Evolutionary conservation across 1,140 invertebrate species (phyloP).

Genomic region (Drosophila sp.): DNA sequence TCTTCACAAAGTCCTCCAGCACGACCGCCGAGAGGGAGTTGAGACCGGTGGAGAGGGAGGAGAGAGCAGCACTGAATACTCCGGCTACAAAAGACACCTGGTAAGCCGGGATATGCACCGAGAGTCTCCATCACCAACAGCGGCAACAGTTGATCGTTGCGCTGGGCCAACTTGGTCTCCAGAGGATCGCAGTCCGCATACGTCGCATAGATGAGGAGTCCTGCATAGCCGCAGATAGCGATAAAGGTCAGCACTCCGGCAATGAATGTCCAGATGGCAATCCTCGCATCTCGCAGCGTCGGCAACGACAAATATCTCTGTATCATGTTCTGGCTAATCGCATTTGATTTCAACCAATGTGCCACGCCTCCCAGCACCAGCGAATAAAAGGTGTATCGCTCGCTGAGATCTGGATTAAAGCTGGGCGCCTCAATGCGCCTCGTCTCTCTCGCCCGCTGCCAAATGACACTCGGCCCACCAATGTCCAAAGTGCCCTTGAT

Average conservation of each 20-base stretch:
- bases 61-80: conserved; percentile 94
- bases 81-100: conserved; percentile 94
- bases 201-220: conserved; percentile 93
- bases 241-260: conserved; percentile 88
- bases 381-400: conserved; percentile 91
- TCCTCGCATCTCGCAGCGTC: conserved; percentile 88
- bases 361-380: conserved; percentile 91
- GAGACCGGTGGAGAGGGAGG: conserved; percentile 94
- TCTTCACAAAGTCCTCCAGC: conserved; percentile 91
- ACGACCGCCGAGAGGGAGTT: conserved; percentile 97
- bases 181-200: conserved; percentile 95
- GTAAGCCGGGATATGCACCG: conserved; percentile 89
- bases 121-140: conserved; percentile 93
- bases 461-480: conserved; percentile 90
- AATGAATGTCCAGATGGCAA: conserved; percentile 91
- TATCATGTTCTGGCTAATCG: conserved; percentile 93
- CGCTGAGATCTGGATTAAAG: conserved; percentile 88
- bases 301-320: conserved; percentile 91
- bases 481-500: conserved; percentile 92
- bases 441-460: conserved; percentile 89
- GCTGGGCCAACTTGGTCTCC: conserved; percentile 89
- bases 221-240: conserved; percentile 89
- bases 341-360: conserved; percentile 92
- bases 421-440: conserved; percentile 90
- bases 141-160: conserved; percentile 91